These are phyloP conservation scores for Nyctereutes procyonoides DNA, from an alignment of 2,113 vertebrate species.

Conservation along the genomic window DNA sequence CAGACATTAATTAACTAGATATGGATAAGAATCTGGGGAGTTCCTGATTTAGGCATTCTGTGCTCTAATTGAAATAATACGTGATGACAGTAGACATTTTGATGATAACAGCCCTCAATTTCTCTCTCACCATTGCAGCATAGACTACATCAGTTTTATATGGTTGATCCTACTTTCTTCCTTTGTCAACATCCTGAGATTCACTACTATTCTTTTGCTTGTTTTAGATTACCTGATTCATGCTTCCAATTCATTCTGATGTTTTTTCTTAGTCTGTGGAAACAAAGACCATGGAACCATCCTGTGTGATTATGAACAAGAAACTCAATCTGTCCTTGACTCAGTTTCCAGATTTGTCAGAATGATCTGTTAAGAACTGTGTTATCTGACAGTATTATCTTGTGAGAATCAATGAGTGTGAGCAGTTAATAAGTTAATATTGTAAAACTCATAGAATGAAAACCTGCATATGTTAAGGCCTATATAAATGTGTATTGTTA, in stretches of 20 bases:
- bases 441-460: background rate
- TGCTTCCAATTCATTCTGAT: background rate
- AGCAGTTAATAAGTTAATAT: background rate
- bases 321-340: background rate
- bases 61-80: background rate
- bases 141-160: background rate
- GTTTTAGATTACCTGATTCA: background rate
- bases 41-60: background rate
- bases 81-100: rapidly evolving
- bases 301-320: background rate
- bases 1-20: background rate
- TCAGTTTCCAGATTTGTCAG: background rate
- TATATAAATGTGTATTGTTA: background rate
- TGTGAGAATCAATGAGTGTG: background rate
- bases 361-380: background rate
- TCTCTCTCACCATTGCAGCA: background rate
- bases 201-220: background rate
- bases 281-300: background rate
- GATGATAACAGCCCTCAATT: rapidly evolving
- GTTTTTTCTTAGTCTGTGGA: no score
- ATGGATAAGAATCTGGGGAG: background rate
- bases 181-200: background rate
- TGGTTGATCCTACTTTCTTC: background rate
- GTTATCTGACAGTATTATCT: background rate
- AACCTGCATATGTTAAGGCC: background rate